Evolutionary conservation across 2,113 vertebrate genomes (phyloP).

Genomic region (Brienomyrus brachyistius): DNA sequence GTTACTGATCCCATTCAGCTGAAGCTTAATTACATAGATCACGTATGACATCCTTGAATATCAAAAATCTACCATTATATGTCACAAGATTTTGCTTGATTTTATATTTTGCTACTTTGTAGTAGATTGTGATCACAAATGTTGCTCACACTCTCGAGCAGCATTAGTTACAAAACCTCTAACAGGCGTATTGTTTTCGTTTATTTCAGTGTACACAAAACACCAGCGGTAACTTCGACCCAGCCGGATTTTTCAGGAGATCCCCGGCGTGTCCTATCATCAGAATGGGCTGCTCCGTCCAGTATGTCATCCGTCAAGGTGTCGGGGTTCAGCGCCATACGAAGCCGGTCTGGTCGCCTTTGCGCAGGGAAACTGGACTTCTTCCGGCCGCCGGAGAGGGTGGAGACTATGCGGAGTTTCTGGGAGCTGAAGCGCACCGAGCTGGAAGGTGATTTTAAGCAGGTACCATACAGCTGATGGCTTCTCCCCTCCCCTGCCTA

Average conservation of each 20-base stretch:
- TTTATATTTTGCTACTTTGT: neutral
- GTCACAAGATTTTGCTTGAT: neutral
- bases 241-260: slow-evolving; percentile 38
- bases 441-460: slow-evolving; percentile 46
- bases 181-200: neutral
- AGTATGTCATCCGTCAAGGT: slow-evolving; percentile 55
- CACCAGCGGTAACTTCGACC: slow-evolving; percentile 18
- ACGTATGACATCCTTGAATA: neutral
- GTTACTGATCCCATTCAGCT: neutral
- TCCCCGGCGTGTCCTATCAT: neutral
- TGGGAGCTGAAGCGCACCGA: slow-evolving; percentile 68
- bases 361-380: slow-evolving; percentile 60
- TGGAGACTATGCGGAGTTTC: slow-evolving; percentile 71
- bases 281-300: slow-evolving; percentile 20
- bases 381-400: slow-evolving; percentile 69
- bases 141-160: neutral
- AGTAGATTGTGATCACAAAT: neutral
- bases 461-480: neutral
- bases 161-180: neutral
- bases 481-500: neutral
- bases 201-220: slow-evolving; percentile 46
- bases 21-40: neutral
- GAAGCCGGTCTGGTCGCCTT: slow-evolving; percentile 51
- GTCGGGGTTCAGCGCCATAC: slow-evolving; percentile 67
- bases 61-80: neutral